A percentile compares a stretch with the other conserved stretches of the same genome.
phyloP scores from a whole-genome alignment of 2,113 vertebrate species.

The Corythornis vintsioides region DNA sequence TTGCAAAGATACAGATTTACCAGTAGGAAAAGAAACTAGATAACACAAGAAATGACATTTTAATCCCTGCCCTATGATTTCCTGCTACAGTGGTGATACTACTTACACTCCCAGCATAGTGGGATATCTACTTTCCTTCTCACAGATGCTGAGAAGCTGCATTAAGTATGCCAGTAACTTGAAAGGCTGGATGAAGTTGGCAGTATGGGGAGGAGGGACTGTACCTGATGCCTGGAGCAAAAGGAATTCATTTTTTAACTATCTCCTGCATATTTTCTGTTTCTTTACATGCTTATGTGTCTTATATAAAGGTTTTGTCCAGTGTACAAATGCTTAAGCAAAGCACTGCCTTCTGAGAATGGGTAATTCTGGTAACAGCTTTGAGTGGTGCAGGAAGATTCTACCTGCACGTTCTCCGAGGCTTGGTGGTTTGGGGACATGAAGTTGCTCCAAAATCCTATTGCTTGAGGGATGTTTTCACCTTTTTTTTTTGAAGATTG shows the following conservation, averaged over 20 bases:
- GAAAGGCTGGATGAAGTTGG: background rate
- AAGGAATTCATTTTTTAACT: background rate
- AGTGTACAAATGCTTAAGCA: background rate
- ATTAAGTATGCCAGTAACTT: too few relatives aligned
- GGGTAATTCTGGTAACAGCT: background rate
- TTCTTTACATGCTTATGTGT: background rate
- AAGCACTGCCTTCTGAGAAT: background rate
- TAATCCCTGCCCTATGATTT: background rate
- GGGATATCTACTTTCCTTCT: background rate
- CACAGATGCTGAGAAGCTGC: background rate
- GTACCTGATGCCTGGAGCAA: background rate
- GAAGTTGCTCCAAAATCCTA: background rate
- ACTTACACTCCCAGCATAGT: background rate
- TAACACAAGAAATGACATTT: background rate
- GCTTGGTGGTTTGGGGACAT: background rate
- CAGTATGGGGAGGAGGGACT: background rate
- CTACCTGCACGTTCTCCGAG: background rate
- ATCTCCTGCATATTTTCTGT: background rate
- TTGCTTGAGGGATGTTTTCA: background rate
- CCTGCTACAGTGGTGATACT: background rate
- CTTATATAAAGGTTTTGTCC: background rate
- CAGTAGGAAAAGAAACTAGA: background rate
- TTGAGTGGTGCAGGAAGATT: background rate
- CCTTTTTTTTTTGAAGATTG: background rate
- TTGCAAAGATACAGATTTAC: background rate